Percentiles rank a stretch among this genome's conserved stretches.
Conservation (phyloP, 2,888 invertebrate species). For the Volucella inflata region DNA sequence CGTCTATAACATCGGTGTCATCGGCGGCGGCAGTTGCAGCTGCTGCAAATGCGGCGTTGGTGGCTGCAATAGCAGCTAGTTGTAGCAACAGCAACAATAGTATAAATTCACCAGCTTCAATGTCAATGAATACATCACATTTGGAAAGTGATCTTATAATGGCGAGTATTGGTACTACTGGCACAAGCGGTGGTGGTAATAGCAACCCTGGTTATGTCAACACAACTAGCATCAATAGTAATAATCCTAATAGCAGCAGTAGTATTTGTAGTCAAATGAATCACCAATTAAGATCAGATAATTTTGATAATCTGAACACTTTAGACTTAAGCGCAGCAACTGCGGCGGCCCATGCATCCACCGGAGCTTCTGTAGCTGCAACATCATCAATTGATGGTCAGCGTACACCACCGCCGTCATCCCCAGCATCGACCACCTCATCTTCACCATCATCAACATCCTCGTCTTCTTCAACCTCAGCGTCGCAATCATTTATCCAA, state of each 20-base stretch:
- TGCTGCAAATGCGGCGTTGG: constrained; percentile 64
- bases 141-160: constrained; percentile 64
- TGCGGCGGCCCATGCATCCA: constrained; percentile 60
- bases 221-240: constrained; percentile 42
- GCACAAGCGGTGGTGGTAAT: constrained; percentile 17
- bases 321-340: constrained; percentile 68
- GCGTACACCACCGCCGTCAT: constrained; percentile 68
- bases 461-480: constrained; percentile 43
- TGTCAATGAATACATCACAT: constrained; percentile 52
- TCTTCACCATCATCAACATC: constrained; percentile 58
- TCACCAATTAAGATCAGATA: constrained; percentile 55
- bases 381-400: constrained; percentile 47
- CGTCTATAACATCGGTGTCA: constrained; percentile 42
- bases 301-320: constrained; percentile 60
- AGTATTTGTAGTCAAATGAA: constrained; percentile 68
- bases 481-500: constrained; percentile 51
- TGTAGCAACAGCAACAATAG: constrained; percentile 54
- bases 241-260: constrained; percentile 53
- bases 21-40: constrained; percentile 60
- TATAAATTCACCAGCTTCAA: constrained; percentile 40
- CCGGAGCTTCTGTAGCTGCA: constrained; percentile 12
- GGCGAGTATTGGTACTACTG: constrained; percentile 41
- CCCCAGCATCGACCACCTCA: constrained; percentile 57
- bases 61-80: constrained; percentile 68
- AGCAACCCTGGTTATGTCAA: constrained; percentile 20